These are phyloP conservation scores for Phragmatobia fuliginosa DNA, from an alignment of 2,888 invertebrate species.

Conservation along the genomic window DNA sequence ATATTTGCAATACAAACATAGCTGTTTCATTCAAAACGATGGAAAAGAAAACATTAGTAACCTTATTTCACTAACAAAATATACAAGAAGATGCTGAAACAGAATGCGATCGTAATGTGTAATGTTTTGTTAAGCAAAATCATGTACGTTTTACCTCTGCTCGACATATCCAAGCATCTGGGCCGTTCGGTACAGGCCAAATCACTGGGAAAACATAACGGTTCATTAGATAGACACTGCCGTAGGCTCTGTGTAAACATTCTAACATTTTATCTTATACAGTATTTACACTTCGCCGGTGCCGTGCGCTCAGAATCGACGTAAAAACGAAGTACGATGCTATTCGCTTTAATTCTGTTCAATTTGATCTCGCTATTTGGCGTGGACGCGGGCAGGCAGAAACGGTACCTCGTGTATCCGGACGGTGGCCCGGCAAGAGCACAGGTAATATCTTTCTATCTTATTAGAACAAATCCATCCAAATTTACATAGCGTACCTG, in stretches of 20 bases:
- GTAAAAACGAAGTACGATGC: conserved; percentile 63
- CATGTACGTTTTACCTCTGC: conserved; percentile 43
- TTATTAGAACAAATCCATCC: conserved; percentile 58
- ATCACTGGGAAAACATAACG: conserved; percentile 84
- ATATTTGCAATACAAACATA: neutral
- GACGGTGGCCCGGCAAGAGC: conserved; percentile 87
- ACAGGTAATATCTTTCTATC: conserved; percentile 78
- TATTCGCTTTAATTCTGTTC: conserved; percentile 70
- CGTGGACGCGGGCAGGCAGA: conserved; percentile 71
- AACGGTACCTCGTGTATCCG: conserved; percentile 86
- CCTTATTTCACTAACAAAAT: conserved; percentile 12
- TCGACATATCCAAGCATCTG: conserved; percentile 52
- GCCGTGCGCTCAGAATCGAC: conserved; percentile 54
- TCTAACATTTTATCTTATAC: conserved; percentile 72
- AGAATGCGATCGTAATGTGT: conserved; percentile 42
- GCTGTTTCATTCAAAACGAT: too few species aligned
- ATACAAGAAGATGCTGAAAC: conserved; percentile 10
- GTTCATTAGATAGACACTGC: conserved; percentile 78
- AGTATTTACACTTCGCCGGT: conserved; percentile 70
- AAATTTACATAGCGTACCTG: conserved; percentile 74
- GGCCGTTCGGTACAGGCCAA: conserved; percentile 67
- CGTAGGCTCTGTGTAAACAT: conserved; percentile 77
- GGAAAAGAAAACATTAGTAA: neutral
- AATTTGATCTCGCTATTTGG: conserved; percentile 64
- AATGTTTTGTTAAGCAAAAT: conserved; percentile 55